Evolutionary conservation across 1,140 invertebrate genomes (phyloP), one percentile per base, ranked within the genome.

Genomic region (Lithobius niger): DNA sequence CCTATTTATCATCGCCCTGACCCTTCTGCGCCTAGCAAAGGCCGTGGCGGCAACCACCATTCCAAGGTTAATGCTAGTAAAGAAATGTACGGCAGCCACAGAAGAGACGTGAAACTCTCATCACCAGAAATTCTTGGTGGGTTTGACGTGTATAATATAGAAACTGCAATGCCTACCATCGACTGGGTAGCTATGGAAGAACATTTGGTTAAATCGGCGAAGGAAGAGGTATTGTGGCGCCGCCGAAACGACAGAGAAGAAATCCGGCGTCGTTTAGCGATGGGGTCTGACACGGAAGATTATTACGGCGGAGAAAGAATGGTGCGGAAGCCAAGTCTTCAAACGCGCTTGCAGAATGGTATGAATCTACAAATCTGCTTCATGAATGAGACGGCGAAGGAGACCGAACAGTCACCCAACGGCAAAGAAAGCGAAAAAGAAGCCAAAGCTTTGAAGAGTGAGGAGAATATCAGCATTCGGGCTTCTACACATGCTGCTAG

Each of bases 351-450:
- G 59, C 85, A 90, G 84, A 61, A 45, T 47, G 60, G 85, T 53
- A 90, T 85, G 82, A 92, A 92, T 73, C 79, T 93, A 18, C 89
- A 94, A 76, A 91, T 93, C 62, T 90, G 88, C 75, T 93, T 93
- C 70, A 87, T 94, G 86, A 94, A 94, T 69, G 89, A 95, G 66
- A 85, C 85, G 44, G 82, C 82, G 18, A 88, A 85, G 47, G 87
- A 90, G n/a, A n/a, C n/a, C n/a, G 22, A 65, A 64, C 25, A 66
- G 72, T 42, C 57, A 57, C 25, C 24, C 31, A 47, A 54, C 54
- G 44, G 51, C 56, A 25, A 50, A 61, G 18, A 10, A 40, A 40
- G n/a, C 31, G n/a, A 13, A 13, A 40, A 40, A 40, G 31, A n/a
- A n/a, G n/a, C n/a, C n/a, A n/a, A n/a, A n/a, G n/a, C n/a, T n/a